Evolutionary conservation across 2,113 vertebrate genomes (phyloP), one percentile per base, ranked within the genome.

Genomic region (Mystacornis crossleyi): DNA sequence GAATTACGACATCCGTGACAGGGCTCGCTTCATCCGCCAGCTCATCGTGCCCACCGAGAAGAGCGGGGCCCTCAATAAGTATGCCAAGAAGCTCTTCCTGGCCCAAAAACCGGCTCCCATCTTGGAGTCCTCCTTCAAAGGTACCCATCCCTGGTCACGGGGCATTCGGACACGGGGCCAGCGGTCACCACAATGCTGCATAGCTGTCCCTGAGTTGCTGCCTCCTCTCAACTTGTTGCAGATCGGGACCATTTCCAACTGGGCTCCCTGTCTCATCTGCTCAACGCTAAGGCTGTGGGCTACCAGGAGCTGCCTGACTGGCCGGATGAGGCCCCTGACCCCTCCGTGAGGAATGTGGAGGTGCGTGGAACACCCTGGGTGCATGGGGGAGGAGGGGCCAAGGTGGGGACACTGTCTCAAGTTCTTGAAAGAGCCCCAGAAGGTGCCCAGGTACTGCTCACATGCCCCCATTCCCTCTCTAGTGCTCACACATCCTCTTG

Each of bases 261-360:
- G 96, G 99, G 99, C 34, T 99, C 99, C 2, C 94, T 99, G 85
- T 99, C 99, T 79, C 99, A 99, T 89, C 98, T 99, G 91, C 98
- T 99, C 86, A 99, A 99, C 1, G 98, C 99, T 93, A 99, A 99
- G 97, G 99, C 99, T 34, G 99, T 99, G 14, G 99, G 99, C 86
- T 99, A 99, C 98, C 99, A 99, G 98, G 99, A 99, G 96, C 97
- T 99, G 93, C 99, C 99, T 0, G 99, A 99, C 92, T 99, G 99
- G 99, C 99, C 99, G 0, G 99, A 99, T 0, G 98, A 99, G 36
- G 99, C 99, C 69, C 99, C 99, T 0, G 99, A 99, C 87, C 99
- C 99, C 48, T 99, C 99, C 1, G 99, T 99, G 98, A 99, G 99
- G 98, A 99, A 99, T 8, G 99, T 99, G 98, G 99, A 99, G 99